Evolutionary conservation across 2,113 vertebrate species (phyloP), one percentile per base, ranked within the genome.

Genomic region (Coregonus clupeaformis): DNA sequence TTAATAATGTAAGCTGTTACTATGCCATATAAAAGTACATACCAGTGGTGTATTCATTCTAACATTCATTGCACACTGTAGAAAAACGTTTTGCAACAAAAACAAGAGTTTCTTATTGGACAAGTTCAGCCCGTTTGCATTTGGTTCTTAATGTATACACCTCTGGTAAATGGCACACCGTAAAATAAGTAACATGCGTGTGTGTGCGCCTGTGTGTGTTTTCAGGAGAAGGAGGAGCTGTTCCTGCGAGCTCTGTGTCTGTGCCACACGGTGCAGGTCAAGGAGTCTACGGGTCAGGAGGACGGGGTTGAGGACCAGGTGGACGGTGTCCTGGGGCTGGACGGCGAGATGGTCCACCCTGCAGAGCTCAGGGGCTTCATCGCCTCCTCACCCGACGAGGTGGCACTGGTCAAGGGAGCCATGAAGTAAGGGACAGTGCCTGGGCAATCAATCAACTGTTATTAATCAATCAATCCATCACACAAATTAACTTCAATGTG

Each of bases 201-300:
- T 73, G 66, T 72, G 65, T 30, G 20, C 11, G 29, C 18, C 18
- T 27, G 5, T 73, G 66, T 72, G 65, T 30, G 20, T 67, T 71
- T n/a, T 45, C 73, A 99, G 98, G 95, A 94, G 78, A 95, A 85
- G 0, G 97, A 99, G 77, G 96, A 98, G 78, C 91, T 98, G 76
- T 99, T 99, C 86, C 92, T 99, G 80, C 94, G 96, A 11, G 97
- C 97, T 36, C 91, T 99, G 32, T 97, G 97, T 79, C 92, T 99
- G 73, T 99, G 98, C 87, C 98, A 99, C 86, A 99, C 98, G 0
- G 97, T 99, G 1, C 95, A 97, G 91, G 94, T 96, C 81, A 94
- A 85, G 90, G 93, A 87, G 93, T 91, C 92, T 78, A 60, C 93
- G 1, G 74, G 62, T 79, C 89, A 84, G 49, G 63, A 12, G 63